These are phyloP conservation scores for Myotis pilosus DNA, from an alignment of 2,797 vertebrate species.

Conservation along the genomic window DNA sequence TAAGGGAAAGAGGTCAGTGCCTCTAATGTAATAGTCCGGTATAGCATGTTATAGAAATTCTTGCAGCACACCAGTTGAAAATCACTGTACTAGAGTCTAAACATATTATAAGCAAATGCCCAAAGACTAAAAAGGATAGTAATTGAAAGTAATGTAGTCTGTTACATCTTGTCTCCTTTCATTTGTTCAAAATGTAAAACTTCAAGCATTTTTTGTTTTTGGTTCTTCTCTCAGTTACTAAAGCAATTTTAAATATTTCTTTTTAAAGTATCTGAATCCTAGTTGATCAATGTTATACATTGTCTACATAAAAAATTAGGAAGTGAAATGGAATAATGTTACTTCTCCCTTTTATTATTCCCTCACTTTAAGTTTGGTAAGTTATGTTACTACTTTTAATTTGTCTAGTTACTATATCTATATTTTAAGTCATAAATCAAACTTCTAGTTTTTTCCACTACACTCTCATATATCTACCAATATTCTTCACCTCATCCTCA, in stretches of 20 bases:
- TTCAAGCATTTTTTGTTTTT: not conserved
- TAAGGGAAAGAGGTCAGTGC: not conserved
- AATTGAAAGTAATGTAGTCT: not conserved
- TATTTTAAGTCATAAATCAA: not conserved
- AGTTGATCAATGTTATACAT: not conserved
- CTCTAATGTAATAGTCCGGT: not conserved
- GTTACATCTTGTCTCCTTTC: not conserved
- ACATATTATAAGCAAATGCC: not conserved
- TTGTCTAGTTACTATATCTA: not conserved
- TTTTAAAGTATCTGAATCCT: not conserved
- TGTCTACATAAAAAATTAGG: not conserved
- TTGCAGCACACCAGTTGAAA: not conserved
- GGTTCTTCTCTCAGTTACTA: not conserved
- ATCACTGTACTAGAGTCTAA: not conserved
- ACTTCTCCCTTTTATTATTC: not conserved
- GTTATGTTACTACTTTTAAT: not conserved
- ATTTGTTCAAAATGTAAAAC: not conserved
- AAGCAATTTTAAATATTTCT: not conserved
- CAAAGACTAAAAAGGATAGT: not conserved
- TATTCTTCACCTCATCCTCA: not conserved
- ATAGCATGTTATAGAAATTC: not conserved
- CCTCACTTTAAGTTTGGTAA: not conserved
- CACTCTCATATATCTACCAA: not conserved
- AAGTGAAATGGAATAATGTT: not conserved
- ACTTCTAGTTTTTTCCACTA: not conserved